A percentile compares a stretch with the other conserved stretches of the same genome.
Evolutionary conservation across 2,113 vertebrate genomes (phyloP).

Genomic region (Strigops habroptila): DNA sequence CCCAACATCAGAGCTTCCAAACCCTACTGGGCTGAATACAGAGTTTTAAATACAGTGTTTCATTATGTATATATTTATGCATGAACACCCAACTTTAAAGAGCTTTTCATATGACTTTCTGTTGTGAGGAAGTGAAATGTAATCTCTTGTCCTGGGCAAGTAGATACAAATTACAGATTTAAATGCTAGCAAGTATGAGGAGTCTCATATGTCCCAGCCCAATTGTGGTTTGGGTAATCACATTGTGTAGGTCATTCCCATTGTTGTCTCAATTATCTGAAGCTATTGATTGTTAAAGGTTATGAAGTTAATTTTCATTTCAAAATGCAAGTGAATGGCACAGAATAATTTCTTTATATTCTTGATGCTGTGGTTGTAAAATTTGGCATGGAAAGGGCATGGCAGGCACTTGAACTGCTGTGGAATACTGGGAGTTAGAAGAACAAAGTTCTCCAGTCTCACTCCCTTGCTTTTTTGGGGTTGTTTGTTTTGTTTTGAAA

Average conservation of each 20-base stretch:
- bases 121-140: neutral
- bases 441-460: neutral
- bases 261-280: neutral
- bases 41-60: neutral
- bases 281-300: neutral
- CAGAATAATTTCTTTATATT: neutral
- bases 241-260: neutral
- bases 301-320: neutral
- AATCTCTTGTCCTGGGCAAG: neutral
- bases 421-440: neutral
- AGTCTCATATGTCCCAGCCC: neutral
- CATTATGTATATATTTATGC: neutral
- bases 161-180: neutral
- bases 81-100: neutral
- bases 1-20: neutral
- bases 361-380: neutral
- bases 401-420: neutral
- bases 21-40: neutral
- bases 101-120: neutral
- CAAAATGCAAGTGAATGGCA: neutral
- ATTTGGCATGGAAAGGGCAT: neutral
- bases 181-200: neutral
- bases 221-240: neutral
- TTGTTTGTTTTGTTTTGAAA: neutral
- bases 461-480: neutral